Percentiles rank a stretch among this genome's conserved stretches.
These are phyloP conservation scores for Anguilla obscura DNA, from an alignment of 2,797 vertebrate species.

Conservation along the genomic window DNA sequence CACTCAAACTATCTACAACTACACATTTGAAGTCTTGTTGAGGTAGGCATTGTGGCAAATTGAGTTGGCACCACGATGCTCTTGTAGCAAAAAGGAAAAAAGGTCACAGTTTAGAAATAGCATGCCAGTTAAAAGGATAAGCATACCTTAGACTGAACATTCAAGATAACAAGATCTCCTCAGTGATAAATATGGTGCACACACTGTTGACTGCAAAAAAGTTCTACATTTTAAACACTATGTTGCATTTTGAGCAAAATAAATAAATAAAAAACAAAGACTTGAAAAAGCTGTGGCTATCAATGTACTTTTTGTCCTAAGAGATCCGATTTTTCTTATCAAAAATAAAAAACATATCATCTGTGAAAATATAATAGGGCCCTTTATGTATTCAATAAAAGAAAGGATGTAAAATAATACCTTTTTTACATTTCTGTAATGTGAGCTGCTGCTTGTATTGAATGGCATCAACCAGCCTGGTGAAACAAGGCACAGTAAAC, in stretches of 20 bases:
- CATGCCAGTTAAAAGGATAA: slow-evolving; percentile 6
- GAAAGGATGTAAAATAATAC: slow-evolving; percentile 4
- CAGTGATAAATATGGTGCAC: not conserved
- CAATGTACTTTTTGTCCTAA: not conserved
- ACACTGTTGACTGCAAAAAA: not conserved
- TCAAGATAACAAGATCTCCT: not conserved
- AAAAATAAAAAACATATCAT: not conserved
- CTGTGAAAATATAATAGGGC: not conserved
- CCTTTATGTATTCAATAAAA: slow-evolving; percentile 32
- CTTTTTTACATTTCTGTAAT: not conserved
- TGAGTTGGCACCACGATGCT: not conserved
- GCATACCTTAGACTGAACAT: not conserved
- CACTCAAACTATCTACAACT: not conserved
- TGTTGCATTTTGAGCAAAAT: not conserved
- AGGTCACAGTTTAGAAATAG: not conserved
- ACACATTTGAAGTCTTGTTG: not conserved
- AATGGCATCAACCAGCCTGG: not conserved
- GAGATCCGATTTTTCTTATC: not conserved
- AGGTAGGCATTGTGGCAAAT: not conserved
- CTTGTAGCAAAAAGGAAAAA: not conserved
- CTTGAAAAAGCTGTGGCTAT: not conserved
- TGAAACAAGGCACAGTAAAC: slow-evolving; percentile 43
- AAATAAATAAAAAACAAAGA: not conserved
- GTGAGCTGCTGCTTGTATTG: not conserved
- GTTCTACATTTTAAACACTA: too few species aligned